These are phyloP conservation scores for Tokudaia tokunoshimensis DNA, from an alignment of 2,797 vertebrate species.

Conservation along the genomic window DNA sequence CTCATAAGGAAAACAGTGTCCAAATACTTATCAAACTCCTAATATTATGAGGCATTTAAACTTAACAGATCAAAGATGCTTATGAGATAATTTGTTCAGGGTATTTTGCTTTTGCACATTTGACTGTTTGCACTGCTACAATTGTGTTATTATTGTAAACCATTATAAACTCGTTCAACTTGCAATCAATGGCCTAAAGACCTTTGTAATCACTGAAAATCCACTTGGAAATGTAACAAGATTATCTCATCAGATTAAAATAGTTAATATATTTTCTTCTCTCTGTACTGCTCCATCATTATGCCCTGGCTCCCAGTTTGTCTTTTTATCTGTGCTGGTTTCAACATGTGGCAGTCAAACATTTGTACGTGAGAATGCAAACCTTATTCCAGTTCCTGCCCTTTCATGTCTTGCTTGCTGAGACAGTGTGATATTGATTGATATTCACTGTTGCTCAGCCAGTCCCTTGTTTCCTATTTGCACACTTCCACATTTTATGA, in stretches of 20 bases:
- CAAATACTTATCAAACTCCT: background rate
- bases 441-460: conserved; percentile 74
- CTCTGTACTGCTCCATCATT: background rate
- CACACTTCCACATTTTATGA: conserved; percentile 85
- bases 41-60: background rate
- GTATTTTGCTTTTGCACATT: background rate
- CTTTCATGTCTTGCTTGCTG: conserved; percentile 25
- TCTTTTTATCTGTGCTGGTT: background rate
- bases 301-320: background rate
- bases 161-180: background rate
- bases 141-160: conserved; percentile 46
- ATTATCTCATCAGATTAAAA: conserved; percentile 33
- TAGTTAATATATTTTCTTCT: background rate
- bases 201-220: conserved; percentile 44
- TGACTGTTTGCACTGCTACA: background rate
- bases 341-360: conserved; percentile 1
- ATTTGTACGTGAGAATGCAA: conserved; percentile 35
- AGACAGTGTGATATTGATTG: conserved; percentile 65
- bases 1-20: background rate
- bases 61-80: background rate
- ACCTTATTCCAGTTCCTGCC: background rate
- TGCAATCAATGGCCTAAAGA: background rate
- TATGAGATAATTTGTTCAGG: background rate
- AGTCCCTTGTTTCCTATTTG: conserved; percentile 83
- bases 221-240: conserved; percentile 8